Percentiles rank a stretch among this genome's conserved stretches.
Evolutionary conservation across 2,888 invertebrate species (phyloP).

Genomic region (Hirtodrosophila duncani): DNA sequence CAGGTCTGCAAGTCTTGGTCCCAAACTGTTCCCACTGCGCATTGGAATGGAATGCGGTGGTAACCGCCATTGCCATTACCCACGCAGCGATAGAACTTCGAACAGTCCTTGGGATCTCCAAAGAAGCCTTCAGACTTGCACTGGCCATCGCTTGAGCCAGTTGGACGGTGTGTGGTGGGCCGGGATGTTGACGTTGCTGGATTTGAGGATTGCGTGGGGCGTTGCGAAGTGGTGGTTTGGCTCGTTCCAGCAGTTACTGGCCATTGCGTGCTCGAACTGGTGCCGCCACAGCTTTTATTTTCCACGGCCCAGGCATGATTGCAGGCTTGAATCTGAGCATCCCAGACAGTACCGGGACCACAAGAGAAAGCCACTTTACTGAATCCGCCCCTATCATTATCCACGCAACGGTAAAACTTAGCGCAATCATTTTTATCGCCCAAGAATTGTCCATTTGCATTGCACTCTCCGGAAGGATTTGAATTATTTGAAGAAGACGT

Average conservation of each 20-base stretch:
- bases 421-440: slow-evolving; percentile 79
- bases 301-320: slow-evolving; percentile 76
- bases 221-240: too few relatives aligned
- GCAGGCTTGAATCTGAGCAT: slow-evolving; percentile 80
- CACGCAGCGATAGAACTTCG: slow-evolving; percentile 85
- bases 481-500: slow-evolving; percentile 26
- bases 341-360: slow-evolving; percentile 82
- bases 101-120: slow-evolving; percentile 80
- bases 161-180: slow-evolving; percentile 7
- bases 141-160: slow-evolving; percentile 52
- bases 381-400: slow-evolving; percentile 78
- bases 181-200: slow-evolving; percentile 8
- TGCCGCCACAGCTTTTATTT: slow-evolving; percentile 56
- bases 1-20: slow-evolving; percentile 79
- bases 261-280: slow-evolving; percentile 31
- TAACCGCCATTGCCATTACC: slow-evolving; percentile 81
- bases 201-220: slow-evolving; percentile 15
- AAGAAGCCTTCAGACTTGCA: slow-evolving; percentile 78
- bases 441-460: slow-evolving; percentile 75
- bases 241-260: slow-evolving; percentile 32
- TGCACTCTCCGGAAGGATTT: slow-evolving; percentile 57
- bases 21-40: slow-evolving; percentile 84
- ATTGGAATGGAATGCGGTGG: slow-evolving; percentile 82
- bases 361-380: slow-evolving; percentile 80
- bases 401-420: slow-evolving; percentile 82